Percentiles rank a stretch among this genome's conserved stretches.
Conservation (phyloP, 2,113 vertebrate genomes). For the Athene noctua region DNA sequence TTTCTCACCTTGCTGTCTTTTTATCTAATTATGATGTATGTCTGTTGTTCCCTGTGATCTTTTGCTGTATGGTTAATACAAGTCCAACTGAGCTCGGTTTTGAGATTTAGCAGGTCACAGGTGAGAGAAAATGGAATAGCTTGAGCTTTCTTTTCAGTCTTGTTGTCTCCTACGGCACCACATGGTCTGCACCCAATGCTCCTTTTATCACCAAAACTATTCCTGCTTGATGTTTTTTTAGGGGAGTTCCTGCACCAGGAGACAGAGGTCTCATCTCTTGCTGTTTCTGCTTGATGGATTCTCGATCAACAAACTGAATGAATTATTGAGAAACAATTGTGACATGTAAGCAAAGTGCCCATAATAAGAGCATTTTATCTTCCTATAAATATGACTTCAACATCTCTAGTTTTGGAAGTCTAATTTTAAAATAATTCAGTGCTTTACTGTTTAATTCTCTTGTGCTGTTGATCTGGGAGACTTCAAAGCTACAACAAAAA, state of each 20-base stretch:
- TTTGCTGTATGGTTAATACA: neutral
- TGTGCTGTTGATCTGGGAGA: conserved; percentile 38
- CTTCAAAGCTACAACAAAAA: conserved; percentile 58
- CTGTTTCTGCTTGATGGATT: neutral
- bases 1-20: neutral
- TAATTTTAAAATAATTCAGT: conserved; percentile 55
- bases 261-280: neutral
- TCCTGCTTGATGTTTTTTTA: neutral
- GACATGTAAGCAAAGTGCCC: neutral
- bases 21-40: neutral
- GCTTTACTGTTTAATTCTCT: conserved; percentile 52
- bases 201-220: neutral
- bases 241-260: neutral
- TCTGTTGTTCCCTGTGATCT: neutral
- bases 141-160: neutral
- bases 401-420: conserved; percentile 4
- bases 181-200: neutral
- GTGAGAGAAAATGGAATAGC: neutral
- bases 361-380: neutral
- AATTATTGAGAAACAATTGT: neutral
- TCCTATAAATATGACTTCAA: conserved; percentile 3
- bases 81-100: neutral
- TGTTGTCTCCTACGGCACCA: neutral
- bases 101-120: neutral
- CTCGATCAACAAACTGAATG: neutral